Evolutionary conservation across 2,113 vertebrate species (phyloP).

Genomic region (Podilymbus podiceps): DNA sequence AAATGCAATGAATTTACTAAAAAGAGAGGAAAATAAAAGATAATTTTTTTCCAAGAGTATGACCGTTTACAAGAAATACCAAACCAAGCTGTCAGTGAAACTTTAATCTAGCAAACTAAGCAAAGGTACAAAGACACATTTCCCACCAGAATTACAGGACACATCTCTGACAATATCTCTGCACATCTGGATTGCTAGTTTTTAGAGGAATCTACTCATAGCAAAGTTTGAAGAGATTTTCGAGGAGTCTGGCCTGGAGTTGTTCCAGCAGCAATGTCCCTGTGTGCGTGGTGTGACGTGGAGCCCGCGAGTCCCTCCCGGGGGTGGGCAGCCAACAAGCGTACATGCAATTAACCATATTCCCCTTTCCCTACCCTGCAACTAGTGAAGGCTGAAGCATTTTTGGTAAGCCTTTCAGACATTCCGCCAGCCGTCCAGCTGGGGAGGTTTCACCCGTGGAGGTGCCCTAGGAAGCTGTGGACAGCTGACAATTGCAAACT

Average conservation of each 20-base stretch:
- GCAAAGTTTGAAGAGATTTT: neutral
- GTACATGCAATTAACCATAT: neutral
- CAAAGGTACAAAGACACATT: accelerated
- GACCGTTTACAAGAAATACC: neutral
- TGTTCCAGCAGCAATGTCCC: neutral
- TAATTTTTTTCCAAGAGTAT: accelerated
- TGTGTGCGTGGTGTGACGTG: accelerated
- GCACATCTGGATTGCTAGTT: neutral
- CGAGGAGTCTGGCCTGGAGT: neutral
- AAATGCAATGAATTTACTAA: neutral
- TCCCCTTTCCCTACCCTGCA: neutral
- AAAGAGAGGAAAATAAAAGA: accelerated
- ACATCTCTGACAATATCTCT: neutral
- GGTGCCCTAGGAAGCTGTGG: too few species aligned
- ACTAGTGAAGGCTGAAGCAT: neutral
- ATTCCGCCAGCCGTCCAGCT: neutral
- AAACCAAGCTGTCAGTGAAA: neutral
- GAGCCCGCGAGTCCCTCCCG: neutral
- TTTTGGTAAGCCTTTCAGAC: neutral
- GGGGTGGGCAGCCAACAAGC: accelerated
- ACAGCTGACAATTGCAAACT: accelerated
- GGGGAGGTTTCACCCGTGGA: neutral
- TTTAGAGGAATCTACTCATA: neutral
- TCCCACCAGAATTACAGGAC: neutral
- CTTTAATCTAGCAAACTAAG: neutral